Evolutionary conservation across 2,888 invertebrate genomes (phyloP), one percentile per base, ranked within the genome.

Genomic region (Plagodis dolabraria): DNA sequence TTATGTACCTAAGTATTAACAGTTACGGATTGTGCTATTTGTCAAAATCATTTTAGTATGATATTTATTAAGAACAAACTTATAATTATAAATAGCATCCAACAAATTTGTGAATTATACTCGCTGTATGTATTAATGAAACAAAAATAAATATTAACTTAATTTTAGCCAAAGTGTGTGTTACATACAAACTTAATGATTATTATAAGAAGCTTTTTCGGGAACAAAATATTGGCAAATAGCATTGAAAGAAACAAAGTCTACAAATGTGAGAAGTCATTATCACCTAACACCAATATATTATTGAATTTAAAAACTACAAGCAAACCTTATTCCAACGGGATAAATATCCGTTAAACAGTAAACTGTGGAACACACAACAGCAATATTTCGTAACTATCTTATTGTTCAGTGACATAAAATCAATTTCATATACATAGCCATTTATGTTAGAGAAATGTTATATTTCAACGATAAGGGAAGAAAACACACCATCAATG

Each of bases 241-340:
- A 53, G 33, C 34, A n/a, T 11, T 22, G 22, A 22, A 22, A 22
- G 22, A 22, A 9, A 48, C 10, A 38, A 33, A 10, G 35, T 38
- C 51, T 51, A 51, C 12, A 12, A 49, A 49, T 33, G 44, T 11
- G 43, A 9, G 22, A 10, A 33, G n/a, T 7, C 36, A 36, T 36
- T 7, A 42, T 47, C 47, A 35, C 47, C 53, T 43, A 48, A 53
- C 53, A 53, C 12, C 53, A 33, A 54, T 54, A 54, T 48, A 47
- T 22, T 22, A 22, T 47, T 53, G 42, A 12, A 43, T 54, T 42
- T 11, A 35, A 47, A 52, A 43, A 11, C 38, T 6, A 42, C 12
- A 12, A 33, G 7, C 33, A 9, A 45, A 47, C 47, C 12, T 10
- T 48, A 54, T 12, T 36, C 12, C 33, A 10, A 9, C 5, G 12